Evolutionary conservation across 1,140 invertebrate species (phyloP), one percentile per base, ranked within the genome.

Genomic region (Drosophila murphyi): DNA sequence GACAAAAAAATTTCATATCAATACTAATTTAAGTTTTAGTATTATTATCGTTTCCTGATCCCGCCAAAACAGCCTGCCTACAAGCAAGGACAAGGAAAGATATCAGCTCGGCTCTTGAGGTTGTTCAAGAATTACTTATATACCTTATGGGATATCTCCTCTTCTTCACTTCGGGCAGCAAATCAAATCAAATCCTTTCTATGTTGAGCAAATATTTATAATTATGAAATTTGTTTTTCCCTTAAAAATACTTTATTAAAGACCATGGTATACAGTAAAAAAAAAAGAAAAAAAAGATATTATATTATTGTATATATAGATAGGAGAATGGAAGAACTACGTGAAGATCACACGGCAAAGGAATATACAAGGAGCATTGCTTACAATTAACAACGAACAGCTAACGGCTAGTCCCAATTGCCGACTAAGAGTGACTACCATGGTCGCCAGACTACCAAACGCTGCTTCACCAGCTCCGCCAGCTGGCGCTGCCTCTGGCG

Each of bases 371-470:
- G 59, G 48, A 54, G 20, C 56, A 39, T 72, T 43, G 43, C 56
- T 59, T 76, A 74, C 4, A 51, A 10, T 7, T 50, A 62, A 59
- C 35, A 35, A 32, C 43, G 8, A 35, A 20, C 62, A 61, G 55
- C 68, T 70, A n/a, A n/a, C 3, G 20, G 20, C 70, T 71, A 59
- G 77, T 57, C 48, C 76, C 74, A 71, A 59, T 50, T 52, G 8
- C 35, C 12, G 50, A 52, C 52, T 76, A 3, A n/a, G 10, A 1
- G 2, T n/a, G 39, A 4, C 39, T 43, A 92, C 90, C 90, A 92
- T 0, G 90, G 90, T 39, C 90, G 81, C 90, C 90, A 92, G 5
- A 92, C 89, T 32, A 85, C 86, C 50, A 90, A 41, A 10, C 81
- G 74, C 34, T 78, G 77, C 39, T 85, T 72, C 10, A 89, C 65